phyloP scores from a whole-genome alignment of 2,888 invertebrate species.

The Altica lythri region DNA sequence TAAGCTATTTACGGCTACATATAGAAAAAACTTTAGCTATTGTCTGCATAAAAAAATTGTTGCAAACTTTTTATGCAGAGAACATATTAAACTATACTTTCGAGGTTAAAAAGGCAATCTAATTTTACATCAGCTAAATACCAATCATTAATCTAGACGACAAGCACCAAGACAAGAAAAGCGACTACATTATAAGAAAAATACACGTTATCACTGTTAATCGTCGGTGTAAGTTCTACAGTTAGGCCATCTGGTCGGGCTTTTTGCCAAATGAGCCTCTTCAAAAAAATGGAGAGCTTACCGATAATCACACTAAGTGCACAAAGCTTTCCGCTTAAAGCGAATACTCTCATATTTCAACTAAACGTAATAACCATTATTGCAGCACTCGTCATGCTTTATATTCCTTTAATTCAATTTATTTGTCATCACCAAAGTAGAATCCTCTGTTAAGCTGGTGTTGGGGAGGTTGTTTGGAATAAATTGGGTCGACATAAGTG shows the following conservation, averaged over 20 bases:
- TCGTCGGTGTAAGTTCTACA: conserved; percentile 16
- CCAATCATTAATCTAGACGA: no score
- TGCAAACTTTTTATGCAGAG: no score
- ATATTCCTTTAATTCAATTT: conserved; percentile 48
- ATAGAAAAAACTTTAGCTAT: no score
- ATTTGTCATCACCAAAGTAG: conserved; percentile 43
- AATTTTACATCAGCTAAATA: no score
- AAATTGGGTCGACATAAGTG: no score
- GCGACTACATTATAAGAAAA: no score
- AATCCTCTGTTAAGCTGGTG: conserved; percentile 43
- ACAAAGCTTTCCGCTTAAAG: conserved; percentile 46
- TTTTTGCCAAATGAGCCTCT: conserved; percentile 42
- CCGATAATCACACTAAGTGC: conserved; percentile 54
- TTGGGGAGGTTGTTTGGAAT: conserved; percentile 21
- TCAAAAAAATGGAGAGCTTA: conserved; percentile 48
- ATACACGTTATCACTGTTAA: conserved; percentile 26
- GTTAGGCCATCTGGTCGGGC: conserved; percentile 37
- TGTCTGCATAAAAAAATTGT: no score
- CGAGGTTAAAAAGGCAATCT: no score
- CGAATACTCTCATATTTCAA: conserved; percentile 51
- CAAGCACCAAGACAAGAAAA: no score
- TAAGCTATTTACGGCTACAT: no score
- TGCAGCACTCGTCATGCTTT: conserved; percentile 45
- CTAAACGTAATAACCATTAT: conserved; percentile 52
- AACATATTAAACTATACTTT: no score